Base-by-base conservation (phyloP, 2,113 vertebrate genomes). In the Gymnobelideus leadbeateri region DNA sequence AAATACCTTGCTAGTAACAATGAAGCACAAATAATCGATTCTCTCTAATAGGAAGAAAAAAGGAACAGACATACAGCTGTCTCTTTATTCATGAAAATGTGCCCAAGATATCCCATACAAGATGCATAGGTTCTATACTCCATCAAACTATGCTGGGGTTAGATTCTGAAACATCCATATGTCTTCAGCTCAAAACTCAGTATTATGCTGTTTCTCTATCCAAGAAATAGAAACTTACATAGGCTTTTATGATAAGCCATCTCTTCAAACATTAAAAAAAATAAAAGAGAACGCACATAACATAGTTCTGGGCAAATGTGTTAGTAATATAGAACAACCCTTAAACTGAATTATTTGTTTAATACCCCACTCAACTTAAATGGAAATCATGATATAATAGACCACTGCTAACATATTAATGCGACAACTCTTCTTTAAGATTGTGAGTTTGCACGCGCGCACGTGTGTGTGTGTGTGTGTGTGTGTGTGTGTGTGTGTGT, bases 1-100 rank as follows among this genome's bases (percentile, higher is more conserved):
- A 31, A 12, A 89, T 26, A 46, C 93, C 10, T 54, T 92, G 68
- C 49, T 93, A 91, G 2, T 89, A 53, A 12, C 47, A 24, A 94
- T 68, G 47, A 46, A 24, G 50, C 89, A 90, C 77, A 94, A 23
- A 9, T 9, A 91, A 94, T 46, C 46, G 37, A 54, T 90, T 54
- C 54, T 90, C 54, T 89, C 10, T 11, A 68, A 10, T 0, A 92
- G 19, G 37, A 5, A 90, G 26, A 61, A 89, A 55, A 25, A 23
- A 50, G 89, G 96, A 94, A 57, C 26, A 68, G 31, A 95, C 94
- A 95, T 11, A 25, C 25, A 84, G 57, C 77, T 54, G 53, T 77
- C 49, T 53, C 68, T 93, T 90, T 3, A 89, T 5, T 94, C 95
- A 89, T 23, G 26, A 89, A 90, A 53, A 93, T n/a, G n/a, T n/a